phyloP scores from a whole-genome alignment of 1,140 invertebrate genomes.

The Cylas formicarius region DNA sequence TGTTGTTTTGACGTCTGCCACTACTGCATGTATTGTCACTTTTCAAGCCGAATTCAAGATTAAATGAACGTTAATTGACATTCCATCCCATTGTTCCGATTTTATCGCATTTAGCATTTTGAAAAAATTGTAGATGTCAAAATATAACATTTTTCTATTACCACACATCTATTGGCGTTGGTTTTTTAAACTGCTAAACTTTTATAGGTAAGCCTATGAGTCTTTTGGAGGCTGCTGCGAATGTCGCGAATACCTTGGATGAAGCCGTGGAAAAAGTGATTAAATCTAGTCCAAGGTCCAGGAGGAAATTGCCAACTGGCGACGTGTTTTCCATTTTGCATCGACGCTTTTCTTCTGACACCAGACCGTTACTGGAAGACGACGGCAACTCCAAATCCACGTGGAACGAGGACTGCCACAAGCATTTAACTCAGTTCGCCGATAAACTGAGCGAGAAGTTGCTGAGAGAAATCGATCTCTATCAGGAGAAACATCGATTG shows the following conservation, averaged over 20 bases:
- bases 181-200: no score
- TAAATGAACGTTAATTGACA: no score
- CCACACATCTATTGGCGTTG: not conserved
- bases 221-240: slow-evolving; percentile 57
- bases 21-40: no score
- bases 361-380: slow-evolving; percentile 36
- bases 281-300: slow-evolving; percentile 39
- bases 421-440: slow-evolving; percentile 67
- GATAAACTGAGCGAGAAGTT: slow-evolving; percentile 66
- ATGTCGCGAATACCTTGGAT: slow-evolving; percentile 59
- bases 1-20: no score
- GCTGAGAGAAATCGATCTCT: slow-evolving; percentile 67
- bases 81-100: no score
- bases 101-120: no score
- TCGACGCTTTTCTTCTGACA: slow-evolving; percentile 31
- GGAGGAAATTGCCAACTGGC: slow-evolving; percentile 47
- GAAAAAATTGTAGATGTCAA: slow-evolving; percentile 1
- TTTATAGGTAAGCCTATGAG: slow-evolving; percentile 21
- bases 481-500: slow-evolving; percentile 36
- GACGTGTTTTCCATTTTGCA: slow-evolving; percentile 51
- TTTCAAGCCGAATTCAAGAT: no score
- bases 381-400: slow-evolving; percentile 43
- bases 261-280: slow-evolving; percentile 54
- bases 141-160: not conserved
- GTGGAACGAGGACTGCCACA: slow-evolving; percentile 57